Evolutionary conservation across 2,888 invertebrate genomes (phyloP), one percentile per base, ranked within the genome.

Genomic region (Pseudanteris insignis): DNA sequence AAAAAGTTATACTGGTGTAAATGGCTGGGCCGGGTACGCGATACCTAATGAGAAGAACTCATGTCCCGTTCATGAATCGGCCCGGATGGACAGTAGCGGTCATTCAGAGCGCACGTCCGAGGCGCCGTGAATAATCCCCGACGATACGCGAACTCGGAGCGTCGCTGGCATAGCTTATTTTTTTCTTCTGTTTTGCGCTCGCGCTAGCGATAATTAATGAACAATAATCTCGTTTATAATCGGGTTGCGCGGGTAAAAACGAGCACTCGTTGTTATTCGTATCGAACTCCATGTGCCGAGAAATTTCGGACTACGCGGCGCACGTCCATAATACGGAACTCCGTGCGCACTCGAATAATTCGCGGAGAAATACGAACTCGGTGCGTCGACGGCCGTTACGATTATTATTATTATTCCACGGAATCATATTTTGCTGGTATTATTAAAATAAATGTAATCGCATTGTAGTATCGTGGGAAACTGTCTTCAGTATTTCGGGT

Each of bases 391-490:
- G 60, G 37, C 60, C 53, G 54, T 60, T 48, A 60, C 54, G 60
- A 60, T 60, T 60, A 61, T 61, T 32, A 61, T 61, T 53, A 54
- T 60, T 54, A 53, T 60, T 61, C 44, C 54, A 43, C 37, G 54
- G 55, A 62, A 55, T 62, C 40, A 62, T 55, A 62, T 55, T 61
- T 55, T 46, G 46, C 55, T 55, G 38, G 36, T 61, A 61, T 61
- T 61, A 61, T 61, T 55, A 61, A 55, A 61, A 61, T 61, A 61
- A 48, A 55, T 50, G 61, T 61, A 61, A 61, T 61, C 61, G 54
- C 61, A 61, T 61, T 61, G 61, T 61, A 54, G 55, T 46, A 61
- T 61, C 61, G 61, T 61, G 54, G 61, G 61, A 61, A 61, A 55
- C 50, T 38, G 54, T 55, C 61, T 61, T 61, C 61, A 61, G 55